Base-by-base conservation (phyloP, 2,888 invertebrate genomes). In the Mantis religiosa region DNA sequence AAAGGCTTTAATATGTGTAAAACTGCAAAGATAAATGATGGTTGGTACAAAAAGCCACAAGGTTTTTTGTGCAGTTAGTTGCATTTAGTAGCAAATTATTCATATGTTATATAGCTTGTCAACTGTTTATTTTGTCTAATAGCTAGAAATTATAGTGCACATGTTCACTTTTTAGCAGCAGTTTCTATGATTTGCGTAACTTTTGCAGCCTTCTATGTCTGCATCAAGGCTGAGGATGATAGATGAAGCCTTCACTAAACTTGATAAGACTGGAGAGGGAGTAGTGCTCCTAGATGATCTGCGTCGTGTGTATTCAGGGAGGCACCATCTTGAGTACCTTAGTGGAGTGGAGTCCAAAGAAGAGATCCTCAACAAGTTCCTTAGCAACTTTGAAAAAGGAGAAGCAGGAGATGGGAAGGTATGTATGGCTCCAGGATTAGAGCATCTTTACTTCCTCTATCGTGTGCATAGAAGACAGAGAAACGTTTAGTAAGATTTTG, bases 341-440 rank as follows among this genome's bases (percentile, higher is more conserved):
- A 97, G 97, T 91, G 98, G 98, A 0, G 98, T 98, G 92, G 96
- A 97, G 92, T 96, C 96, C 0, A 97, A 97, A 91, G 97, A 98
- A 34, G 94, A 96, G 90, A 96, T 98, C 90, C 93, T 98, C 92
- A 95, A 94, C 89, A 95, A 95, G 92, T 98, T 98, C 93, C 94
- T 99, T 20, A 96, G 95, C 27, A 97, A 97, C 92, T 98, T 98
- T 92, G 98, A 98, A 93, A 95, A 95, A 34, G 92, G 93, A 47
- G 96, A 95, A 41, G 94, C 94, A 28, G 94, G 94, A 20, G 97
- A 98, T 93, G 98, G 97, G 91, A 95, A 94, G 93, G 98, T 98
- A n/a, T n/a, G n/a, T n/a, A 93, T 93, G 93, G 91, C 25, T 41
- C 25, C 1, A 71, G 20, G 8, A 71, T 2, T 71, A 3, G 25